Evolutionary conservation across 2,797 vertebrate species (phyloP).

Genomic region (Halcyon badia): DNA sequence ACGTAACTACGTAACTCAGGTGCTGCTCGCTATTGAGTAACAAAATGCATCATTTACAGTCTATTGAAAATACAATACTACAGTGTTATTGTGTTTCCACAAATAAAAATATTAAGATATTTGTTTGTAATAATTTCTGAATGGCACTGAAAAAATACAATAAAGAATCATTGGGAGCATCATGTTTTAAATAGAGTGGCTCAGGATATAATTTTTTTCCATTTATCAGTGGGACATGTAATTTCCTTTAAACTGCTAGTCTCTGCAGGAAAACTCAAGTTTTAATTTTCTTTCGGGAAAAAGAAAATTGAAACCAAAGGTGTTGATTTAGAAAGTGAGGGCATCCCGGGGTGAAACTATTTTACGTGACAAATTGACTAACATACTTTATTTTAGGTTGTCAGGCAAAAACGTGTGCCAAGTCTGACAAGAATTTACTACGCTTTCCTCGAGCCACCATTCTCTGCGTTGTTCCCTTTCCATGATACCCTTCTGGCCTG

Average conservation of each 20-base stretch:
- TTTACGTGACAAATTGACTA: not conserved
- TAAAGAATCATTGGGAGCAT: slow-evolving; percentile 46
- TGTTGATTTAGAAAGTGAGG: not conserved
- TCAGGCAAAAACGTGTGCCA: not conserved
- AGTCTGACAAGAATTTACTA: not conserved
- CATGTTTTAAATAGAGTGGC: slow-evolving; percentile 8
- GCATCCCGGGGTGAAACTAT: not conserved
- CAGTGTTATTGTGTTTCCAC: not conserved
- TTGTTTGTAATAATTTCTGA: slow-evolving; percentile 51
- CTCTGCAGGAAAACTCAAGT: not conserved
- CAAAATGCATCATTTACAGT: slow-evolving; percentile 8
- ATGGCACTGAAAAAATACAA: slow-evolving; percentile 31
- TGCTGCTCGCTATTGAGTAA: not conserved
- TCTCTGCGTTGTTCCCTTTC: not conserved
- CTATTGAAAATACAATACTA: slow-evolving; percentile 2
- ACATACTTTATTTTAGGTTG: not conserved
- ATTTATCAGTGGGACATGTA: not conserved
- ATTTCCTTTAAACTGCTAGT: not conserved
- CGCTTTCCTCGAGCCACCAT: not conserved
- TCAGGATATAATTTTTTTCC: not conserved
- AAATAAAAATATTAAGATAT: not conserved
- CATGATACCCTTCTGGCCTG: not conserved
- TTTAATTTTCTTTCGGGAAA: not conserved
- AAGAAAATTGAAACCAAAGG: not conserved
- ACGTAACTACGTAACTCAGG: not conserved